phyloP scores from a whole-genome alignment of 1,140 invertebrate genomes.

The Nasonia vitripennis region DNA sequence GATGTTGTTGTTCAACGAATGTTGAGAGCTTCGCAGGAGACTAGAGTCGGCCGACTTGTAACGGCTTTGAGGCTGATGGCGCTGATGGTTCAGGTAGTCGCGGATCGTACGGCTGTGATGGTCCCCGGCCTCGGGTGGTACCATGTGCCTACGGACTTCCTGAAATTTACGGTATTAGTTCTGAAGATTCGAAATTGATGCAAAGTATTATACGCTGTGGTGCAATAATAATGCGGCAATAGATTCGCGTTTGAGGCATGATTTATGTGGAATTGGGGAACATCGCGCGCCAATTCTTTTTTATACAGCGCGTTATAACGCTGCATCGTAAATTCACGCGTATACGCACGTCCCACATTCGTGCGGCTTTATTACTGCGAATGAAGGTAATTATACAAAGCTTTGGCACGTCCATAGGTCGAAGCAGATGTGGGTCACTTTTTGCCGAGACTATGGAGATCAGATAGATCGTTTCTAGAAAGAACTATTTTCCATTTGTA shows the following conservation, averaged over 20 bases:
- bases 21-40: conserved; percentile 39
- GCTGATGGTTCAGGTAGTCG: conserved; percentile 23
- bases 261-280: background rate
- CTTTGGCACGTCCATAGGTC: background rate
- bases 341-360: background rate
- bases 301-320: no score
- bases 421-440: background rate
- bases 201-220: no score
- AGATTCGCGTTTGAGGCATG: no score
- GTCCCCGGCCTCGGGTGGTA: conserved; percentile 8
- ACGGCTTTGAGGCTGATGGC: background rate
- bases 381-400: background rate
- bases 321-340: no score
- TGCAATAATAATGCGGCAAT: no score
- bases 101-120: background rate
- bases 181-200: no score
- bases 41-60: conserved; percentile 35
- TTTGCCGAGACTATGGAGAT: background rate
- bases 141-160: background rate
- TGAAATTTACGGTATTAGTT: background rate
- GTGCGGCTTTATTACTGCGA: no score
- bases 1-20: conserved; percentile 41
- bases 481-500: no score
- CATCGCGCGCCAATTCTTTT: background rate
- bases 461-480: no score